A percentile compares a stretch with the other conserved stretches of the same genome.
phyloP scores from a whole-genome alignment of 2,888 invertebrate genomes.

The Noctua fimbriata region DNA sequence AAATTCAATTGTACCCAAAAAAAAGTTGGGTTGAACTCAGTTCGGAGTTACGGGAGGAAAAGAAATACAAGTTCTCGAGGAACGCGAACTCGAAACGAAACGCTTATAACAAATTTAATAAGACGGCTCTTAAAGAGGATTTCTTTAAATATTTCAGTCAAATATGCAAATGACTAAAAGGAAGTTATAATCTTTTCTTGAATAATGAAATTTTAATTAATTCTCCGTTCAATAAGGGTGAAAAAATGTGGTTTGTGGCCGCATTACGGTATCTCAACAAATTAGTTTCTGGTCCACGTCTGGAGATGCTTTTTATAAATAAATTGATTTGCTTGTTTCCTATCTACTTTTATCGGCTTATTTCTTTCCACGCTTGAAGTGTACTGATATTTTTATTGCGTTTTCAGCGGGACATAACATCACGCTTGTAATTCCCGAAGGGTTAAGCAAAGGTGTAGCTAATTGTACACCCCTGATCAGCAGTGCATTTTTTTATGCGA shows the following conservation, averaged over 20 bases:
- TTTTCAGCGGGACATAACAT: not conserved
- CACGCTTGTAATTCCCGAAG: too few species aligned
- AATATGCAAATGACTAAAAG: slow-evolving; percentile 85
- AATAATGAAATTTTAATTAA: slow-evolving; percentile 86
- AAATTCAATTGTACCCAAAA: slow-evolving; percentile 78
- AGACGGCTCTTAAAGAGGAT: slow-evolving; percentile 80
- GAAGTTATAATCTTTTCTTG: slow-evolving; percentile 84
- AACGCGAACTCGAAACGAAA: slow-evolving; percentile 73
- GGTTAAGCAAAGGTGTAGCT: too few species aligned
- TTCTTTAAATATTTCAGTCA: slow-evolving; percentile 83
- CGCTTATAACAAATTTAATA: slow-evolving; percentile 85
- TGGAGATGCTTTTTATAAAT: slow-evolving; percentile 44
- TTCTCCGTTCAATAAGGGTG: slow-evolving; percentile 76
- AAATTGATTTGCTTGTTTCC: slow-evolving; percentile 44
- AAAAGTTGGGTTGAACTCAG: slow-evolving; percentile 73
- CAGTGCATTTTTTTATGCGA: not conserved
- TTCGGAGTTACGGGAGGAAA: slow-evolving; percentile 72
- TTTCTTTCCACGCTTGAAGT: slow-evolving; percentile 2
- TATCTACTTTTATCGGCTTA: slow-evolving; percentile 18
- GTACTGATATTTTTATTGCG: slow-evolving; percentile 6
- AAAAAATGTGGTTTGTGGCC: slow-evolving; percentile 67
- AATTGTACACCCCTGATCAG: too few species aligned
- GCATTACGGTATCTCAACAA: slow-evolving; percentile 65
- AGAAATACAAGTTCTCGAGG: slow-evolving; percentile 76
- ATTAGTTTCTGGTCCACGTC: slow-evolving; percentile 56